These are phyloP conservation scores for Pseudopodoces humilis DNA, from an alignment of 2,113 vertebrate genomes.

Conservation along the genomic window DNA sequence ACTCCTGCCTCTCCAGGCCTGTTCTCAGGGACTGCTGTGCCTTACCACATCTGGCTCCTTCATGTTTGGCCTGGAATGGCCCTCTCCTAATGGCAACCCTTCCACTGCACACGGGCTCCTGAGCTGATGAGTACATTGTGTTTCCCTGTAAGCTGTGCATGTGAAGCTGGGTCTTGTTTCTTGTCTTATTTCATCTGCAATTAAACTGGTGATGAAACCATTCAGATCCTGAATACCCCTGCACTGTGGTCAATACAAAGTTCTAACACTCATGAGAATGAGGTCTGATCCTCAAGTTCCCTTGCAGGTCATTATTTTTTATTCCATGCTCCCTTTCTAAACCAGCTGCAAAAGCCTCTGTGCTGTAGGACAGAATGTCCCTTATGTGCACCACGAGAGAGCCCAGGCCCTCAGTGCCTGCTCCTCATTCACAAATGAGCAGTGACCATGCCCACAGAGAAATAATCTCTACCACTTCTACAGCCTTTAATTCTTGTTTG, in stretches of 20 bases:
- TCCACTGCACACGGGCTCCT: neutral
- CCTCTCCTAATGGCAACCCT: neutral
- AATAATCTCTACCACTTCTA: neutral
- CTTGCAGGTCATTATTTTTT: neutral
- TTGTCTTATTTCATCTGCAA: neutral
- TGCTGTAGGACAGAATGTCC: neutral
- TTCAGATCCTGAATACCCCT: neutral
- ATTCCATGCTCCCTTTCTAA: neutral
- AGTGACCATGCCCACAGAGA: neutral
- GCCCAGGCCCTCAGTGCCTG: neutral
- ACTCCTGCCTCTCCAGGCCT: neutral
- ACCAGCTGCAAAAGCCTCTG: neutral
- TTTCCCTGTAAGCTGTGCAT: neutral
- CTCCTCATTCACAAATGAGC: neutral
- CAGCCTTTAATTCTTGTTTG: neutral
- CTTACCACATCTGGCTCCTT: constrained; percentile 2
- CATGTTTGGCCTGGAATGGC: constrained; percentile 21
- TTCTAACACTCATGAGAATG: neutral
- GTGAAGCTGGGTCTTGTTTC: neutral
- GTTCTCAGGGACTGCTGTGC: neutral
- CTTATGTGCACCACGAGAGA: neutral
- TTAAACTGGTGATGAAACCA: neutral
- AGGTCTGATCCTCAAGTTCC: neutral
- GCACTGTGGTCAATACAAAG: neutral
- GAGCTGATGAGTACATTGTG: neutral